Evolutionary conservation across 2,888 invertebrate species (phyloP), one percentile per base, ranked within the genome.

Genomic region (Drosophila helvetica): DNA sequence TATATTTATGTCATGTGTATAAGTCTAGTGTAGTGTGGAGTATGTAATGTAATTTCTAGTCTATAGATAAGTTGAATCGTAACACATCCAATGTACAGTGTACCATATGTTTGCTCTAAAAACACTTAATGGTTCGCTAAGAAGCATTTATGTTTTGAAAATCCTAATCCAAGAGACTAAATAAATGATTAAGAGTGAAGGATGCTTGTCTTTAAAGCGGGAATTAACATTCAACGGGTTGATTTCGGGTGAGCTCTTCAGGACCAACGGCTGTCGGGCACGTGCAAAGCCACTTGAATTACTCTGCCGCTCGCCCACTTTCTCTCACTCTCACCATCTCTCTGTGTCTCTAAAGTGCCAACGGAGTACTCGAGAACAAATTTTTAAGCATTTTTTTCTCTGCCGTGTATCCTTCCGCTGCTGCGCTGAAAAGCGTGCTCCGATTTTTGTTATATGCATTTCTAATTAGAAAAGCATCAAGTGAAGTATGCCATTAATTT

Each of bases 401-500:
- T 46, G 38, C 27, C 19, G 19, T 47, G 54, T 38, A 5, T 38
- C 7, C 64, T 38, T 2, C 64, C 45, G 60, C 25, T 53, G 22
- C 22, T 58, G 18, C 10, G 47, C 73, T 51, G 56, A 64, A 65
- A 73, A 60, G 71, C 78, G 64, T 71, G 80, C 76, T 70, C 67
- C 69, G 75, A 80, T 77, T 80, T 80, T 78, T 74, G 80, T 80
- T 83, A 74, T 80, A 80, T 78, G 80, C 81, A 80, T 78, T 80
- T 78, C 74, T 80, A 80, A 84, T 84, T 84, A 74, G 84, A 80
- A 80, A 75, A 74, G 74, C 80, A 78, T 81, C 76, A 78, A 85
- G 86, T 82, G 76, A 82, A 83, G 82, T 85, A 75, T 82, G 82
- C 82, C 80, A 83, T 85, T 83, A 85, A 85, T 83, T 83, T 82